Percentiles rank a stretch among this genome's conserved stretches.
Evolutionary conservation across 2,888 invertebrate genomes (phyloP).

Genomic region (Eulithis testata): DNA sequence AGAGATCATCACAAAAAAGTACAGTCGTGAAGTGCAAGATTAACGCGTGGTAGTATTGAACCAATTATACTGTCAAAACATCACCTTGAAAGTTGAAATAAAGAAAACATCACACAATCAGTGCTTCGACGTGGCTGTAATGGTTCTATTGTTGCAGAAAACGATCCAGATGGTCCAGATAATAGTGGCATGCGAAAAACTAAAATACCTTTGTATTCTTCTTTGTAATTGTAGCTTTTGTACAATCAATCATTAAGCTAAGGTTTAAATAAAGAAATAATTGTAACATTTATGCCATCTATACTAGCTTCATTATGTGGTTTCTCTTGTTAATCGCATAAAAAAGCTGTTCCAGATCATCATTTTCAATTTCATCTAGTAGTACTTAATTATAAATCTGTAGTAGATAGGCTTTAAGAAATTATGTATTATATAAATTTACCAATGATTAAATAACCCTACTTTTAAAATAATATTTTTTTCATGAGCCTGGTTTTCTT

Average conservation of each 20-base stretch:
- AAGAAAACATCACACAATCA: constrained; percentile 68
- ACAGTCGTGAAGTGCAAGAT: constrained; percentile 58
- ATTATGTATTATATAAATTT: no score
- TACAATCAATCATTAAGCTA: constrained; percentile 17
- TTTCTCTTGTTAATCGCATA: no score
- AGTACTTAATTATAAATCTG: no score
- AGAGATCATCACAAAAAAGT: constrained; percentile 26
- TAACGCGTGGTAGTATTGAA: constrained; percentile 60
- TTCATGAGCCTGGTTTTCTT: no score
- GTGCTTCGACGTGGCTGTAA: constrained; percentile 65
- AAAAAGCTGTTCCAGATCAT: no score
- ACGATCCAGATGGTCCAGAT: constrained; percentile 65
- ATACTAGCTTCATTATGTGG: no score
- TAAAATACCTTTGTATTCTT: constrained; percentile 68
- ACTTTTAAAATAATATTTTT: no score
- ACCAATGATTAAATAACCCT: no score
- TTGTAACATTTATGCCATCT: background rate
- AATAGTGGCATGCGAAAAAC: constrained; percentile 70
- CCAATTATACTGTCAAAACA: constrained; percentile 78
- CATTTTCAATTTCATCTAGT: no score
- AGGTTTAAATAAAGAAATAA: background rate
- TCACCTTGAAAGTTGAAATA: constrained; percentile 72
- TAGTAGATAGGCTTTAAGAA: no score
- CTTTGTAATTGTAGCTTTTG: constrained; percentile 10
- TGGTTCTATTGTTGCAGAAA: constrained; percentile 72